Base-by-base conservation (phyloP, 2,113 vertebrate species). In the Ictidomys tridecemlineatus region DNA sequence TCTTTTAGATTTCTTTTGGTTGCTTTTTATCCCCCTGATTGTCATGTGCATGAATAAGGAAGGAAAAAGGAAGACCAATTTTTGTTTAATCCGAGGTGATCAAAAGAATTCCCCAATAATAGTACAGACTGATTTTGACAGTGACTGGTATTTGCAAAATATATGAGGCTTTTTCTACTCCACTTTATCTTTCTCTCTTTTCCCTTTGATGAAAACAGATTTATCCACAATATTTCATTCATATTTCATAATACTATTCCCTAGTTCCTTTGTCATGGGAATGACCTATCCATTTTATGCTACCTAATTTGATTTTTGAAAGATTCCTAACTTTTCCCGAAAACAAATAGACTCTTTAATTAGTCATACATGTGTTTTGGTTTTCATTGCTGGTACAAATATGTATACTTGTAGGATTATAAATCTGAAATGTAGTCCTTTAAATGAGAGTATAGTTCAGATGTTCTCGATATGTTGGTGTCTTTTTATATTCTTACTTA, bases 21-120 rank as follows among this genome's bases (percentile, higher is more conserved):
- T 95, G 48, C 45, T 34, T 91, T 93, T 89, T 83, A 72, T 96
- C 16, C 9, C 13, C 22, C 45, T 95, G 79, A 95, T 94, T 96
- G 65, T 98, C 93, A 58, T 94, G 70, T 95, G 24, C 53, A 45
- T 58, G 85, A 95, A 91, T 89, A 70, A 88, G 85, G 69, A 78
- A 93, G 39, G 85, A 84, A 92, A 39, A 92, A 80, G 58, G 74
- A 95, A 94, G 48, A 93, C 72, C 51, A 87, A 51, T 37, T 97
- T 97, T 90, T 95, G 56, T 97, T 97, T 96, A 97, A 96, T 95
- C 82, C 34, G 4, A 61, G 22, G 56, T 95, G 90, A 98, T 97
- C 96, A 96, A 94, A 96, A 95, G 83, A 96, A 72, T 58, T 96
- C 80, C 37, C 24, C 80, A 93, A 17, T 73, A 89, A 84, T 70